Evolutionary conservation across 2,888 invertebrate genomes (phyloP).

Genomic region (Mallateleia sp.): DNA sequence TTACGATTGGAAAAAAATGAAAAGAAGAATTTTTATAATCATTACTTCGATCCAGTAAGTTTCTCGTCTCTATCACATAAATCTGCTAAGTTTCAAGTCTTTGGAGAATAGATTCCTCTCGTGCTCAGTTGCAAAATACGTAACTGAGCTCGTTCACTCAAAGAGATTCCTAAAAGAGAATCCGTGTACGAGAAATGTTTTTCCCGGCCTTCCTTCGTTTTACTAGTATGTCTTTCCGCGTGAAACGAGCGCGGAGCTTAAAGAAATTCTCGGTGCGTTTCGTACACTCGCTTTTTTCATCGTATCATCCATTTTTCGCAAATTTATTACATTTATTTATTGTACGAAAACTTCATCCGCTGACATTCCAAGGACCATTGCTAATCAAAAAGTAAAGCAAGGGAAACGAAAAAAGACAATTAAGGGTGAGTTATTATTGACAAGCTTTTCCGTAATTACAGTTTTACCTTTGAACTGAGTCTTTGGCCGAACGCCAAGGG

Average conservation of each 20-base stretch:
- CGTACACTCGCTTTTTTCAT: constrained; percentile 24
- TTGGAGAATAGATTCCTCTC: constrained; percentile 61
- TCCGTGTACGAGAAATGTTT: constrained; percentile 82
- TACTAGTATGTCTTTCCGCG: constrained; percentile 67
- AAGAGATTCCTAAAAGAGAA: constrained; percentile 83
- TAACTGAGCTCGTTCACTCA: constrained; percentile 81
- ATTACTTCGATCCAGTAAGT: constrained; percentile 59
- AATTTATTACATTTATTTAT: constrained; percentile 63
- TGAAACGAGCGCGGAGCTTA: constrained; percentile 54
- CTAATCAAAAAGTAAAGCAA: constrained; percentile 39
- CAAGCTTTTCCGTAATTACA: constrained; percentile 66
- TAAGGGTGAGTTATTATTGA: constrained; percentile 56
- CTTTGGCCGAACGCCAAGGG: constrained; percentile 50
- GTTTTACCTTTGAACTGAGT: constrained; percentile 62
- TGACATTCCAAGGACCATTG: constrained; percentile 1
- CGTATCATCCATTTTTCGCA: constrained; percentile 33
- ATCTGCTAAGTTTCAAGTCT: constrained; percentile 62
- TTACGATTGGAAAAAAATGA: constrained; percentile 26
- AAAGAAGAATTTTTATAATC: constrained; percentile 49
- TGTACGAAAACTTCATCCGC: constrained; percentile 32
- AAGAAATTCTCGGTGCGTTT: constrained; percentile 55
- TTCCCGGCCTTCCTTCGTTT: constrained; percentile 70
- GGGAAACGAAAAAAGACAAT: constrained; percentile 34
- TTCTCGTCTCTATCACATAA: constrained; percentile 54
- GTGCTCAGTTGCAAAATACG: constrained; percentile 71